Evolutionary conservation across 2,113 vertebrate genomes (phyloP).

Genomic region (Delphinus delphis): DNA sequence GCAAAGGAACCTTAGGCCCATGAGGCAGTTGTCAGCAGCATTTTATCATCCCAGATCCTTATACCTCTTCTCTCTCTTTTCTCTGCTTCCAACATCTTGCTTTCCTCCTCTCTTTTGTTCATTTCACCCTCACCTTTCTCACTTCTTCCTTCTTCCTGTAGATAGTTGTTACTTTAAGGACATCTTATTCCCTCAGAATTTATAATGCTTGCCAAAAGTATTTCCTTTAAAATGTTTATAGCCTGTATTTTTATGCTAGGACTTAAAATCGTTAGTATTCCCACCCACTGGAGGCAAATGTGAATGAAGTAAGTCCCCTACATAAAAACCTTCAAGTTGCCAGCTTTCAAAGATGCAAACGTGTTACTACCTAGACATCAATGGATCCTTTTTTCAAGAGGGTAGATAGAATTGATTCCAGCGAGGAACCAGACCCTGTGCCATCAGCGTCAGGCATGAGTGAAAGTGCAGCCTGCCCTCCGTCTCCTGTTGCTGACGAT

Average conservation of each 20-base stretch:
- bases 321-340: no score
- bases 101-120: background rate
- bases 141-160: background rate
- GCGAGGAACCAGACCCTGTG: no score
- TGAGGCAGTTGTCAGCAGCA: background rate
- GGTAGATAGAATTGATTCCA: no score
- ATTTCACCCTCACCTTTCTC: background rate
- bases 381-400: no score
- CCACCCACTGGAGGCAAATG: background rate
- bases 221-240: background rate
- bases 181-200: background rate
- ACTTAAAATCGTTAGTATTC: background rate
- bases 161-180: background rate
- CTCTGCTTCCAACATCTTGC: background rate
- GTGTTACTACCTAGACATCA: no score
- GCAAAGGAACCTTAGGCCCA: background rate
- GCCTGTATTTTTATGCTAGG: background rate
- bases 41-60: background rate
- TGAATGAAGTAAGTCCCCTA: background rate
- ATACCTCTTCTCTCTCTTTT: background rate
- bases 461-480: no score
- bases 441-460: no score
- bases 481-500: accelerated
- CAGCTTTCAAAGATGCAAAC: no score
- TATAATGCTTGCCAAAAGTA: background rate